phyloP scores from a whole-genome alignment of 2,113 vertebrate genomes.

The Hyperopisus bebe region DNA sequence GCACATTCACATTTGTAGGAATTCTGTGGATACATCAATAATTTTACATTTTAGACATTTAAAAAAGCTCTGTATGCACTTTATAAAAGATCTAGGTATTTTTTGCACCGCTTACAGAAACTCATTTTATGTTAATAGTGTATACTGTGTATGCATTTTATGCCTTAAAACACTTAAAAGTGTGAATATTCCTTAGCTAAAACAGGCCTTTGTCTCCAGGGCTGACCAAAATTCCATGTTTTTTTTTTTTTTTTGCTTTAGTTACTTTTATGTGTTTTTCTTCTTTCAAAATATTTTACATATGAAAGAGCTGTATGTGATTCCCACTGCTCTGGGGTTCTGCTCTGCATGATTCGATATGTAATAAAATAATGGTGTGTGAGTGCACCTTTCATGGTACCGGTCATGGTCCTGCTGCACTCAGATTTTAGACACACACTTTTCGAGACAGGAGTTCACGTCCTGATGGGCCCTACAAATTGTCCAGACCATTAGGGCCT shows the following conservation, averaged over 20 bases:
- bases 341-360: not conserved
- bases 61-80: not conserved
- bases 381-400: not conserved
- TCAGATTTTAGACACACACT: not conserved
- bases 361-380: not conserved
- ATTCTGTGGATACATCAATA: not conserved
- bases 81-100: not conserved
- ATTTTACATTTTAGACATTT: not conserved
- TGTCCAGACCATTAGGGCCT: not conserved
- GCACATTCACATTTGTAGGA: not conserved
- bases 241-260: not conserved
- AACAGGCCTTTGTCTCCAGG: not conserved
- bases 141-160: not conserved
- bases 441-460: not conserved
- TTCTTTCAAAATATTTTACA: not conserved
- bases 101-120: not conserved
- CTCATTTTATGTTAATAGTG: not conserved
- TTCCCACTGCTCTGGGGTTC: not conserved
- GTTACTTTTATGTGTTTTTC: not conserved
- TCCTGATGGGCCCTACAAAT: not conserved
- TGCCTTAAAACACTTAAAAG: not conserved
- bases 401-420: not conserved
- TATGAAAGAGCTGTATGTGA: not conserved
- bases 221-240: not conserved
- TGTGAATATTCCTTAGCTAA: not conserved